phyloP scores from a whole-genome alignment of 1,140 invertebrate species.

The Eurosta solidaginis region DNA sequence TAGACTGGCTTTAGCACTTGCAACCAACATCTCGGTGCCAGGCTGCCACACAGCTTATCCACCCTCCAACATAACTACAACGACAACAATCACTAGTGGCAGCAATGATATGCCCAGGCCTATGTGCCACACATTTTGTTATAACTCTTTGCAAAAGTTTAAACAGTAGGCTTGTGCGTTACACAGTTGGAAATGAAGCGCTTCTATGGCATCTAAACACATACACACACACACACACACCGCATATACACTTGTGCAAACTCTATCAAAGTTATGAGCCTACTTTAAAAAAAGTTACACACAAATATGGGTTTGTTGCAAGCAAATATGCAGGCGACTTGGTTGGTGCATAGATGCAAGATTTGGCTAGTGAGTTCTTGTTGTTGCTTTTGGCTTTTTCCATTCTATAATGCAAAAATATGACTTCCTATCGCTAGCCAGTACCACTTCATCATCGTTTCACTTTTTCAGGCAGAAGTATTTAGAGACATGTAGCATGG shows the following conservation, averaged over 20 bases:
- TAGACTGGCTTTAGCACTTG: not conserved
- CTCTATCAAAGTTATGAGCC: no score
- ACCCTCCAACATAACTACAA: no score
- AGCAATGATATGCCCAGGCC: slow-evolving; percentile 1
- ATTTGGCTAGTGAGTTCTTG: not conserved
- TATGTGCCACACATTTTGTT: not conserved
- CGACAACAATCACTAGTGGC: not conserved
- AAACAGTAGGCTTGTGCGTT: no score
- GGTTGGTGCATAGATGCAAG: not conserved
- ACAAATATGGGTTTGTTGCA: not conserved
- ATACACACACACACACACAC: not conserved
- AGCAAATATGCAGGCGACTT: slow-evolving; percentile 1
- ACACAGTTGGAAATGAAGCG: not conserved
- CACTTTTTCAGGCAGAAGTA: not conserved
- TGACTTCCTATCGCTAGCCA: not conserved
- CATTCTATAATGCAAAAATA: not conserved
- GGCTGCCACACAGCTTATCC: not conserved
- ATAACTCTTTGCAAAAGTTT: no score
- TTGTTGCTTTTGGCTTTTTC: not conserved
- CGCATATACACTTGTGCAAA: no score
- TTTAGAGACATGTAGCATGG: not conserved
- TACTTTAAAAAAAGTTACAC: no score
- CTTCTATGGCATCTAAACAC: not conserved
- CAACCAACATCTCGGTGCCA: not conserved
- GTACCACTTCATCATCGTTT: not conserved